Evolutionary conservation across 2,888 invertebrate genomes (phyloP).

Genomic region (Pterobdella sp.): DNA sequence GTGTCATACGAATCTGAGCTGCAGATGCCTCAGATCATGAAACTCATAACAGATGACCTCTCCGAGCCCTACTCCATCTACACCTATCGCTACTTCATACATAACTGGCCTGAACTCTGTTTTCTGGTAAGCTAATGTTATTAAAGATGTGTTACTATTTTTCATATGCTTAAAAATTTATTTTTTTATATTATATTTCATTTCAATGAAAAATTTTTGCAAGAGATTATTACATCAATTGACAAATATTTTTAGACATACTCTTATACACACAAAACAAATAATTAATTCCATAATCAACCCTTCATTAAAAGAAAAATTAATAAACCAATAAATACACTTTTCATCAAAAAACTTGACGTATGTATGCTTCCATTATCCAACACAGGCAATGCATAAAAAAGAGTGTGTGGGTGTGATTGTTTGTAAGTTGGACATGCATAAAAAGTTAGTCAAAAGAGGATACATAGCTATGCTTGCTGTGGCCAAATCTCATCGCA

Average conservation of each 20-base stretch:
- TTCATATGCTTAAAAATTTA: constrained; percentile 8
- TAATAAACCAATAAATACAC: too few species aligned
- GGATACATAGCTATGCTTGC: constrained; percentile 99
- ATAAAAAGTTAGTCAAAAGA: constrained; percentile 66
- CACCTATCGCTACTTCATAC: constrained; percentile 98
- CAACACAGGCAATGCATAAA: constrained; percentile 65
- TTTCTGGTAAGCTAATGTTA: constrained; percentile 70
- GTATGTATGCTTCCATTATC: too few species aligned
- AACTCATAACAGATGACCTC: constrained; percentile 93
- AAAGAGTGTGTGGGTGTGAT: constrained; percentile 75
- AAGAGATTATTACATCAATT: background rate
- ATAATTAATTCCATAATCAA: too few species aligned
- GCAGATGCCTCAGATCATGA: constrained; percentile 98
- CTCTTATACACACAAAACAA: background rate
- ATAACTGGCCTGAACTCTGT: constrained; percentile 98
- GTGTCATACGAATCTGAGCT: constrained; percentile 77
- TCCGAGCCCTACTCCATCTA: constrained; percentile 99
- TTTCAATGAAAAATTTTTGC: background rate
- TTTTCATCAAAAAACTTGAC: too few species aligned
- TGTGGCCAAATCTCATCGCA: constrained; percentile 86
- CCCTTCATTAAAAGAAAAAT: too few species aligned
- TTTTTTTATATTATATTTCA: background rate
- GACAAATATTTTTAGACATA: constrained; percentile 1
- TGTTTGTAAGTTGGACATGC: constrained; percentile 90
- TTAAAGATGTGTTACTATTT: background rate